A percentile compares a stretch with the other conserved stretches of the same genome.
phyloP scores from a whole-genome alignment of 1,140 invertebrate genomes.

The Pogonus chalceus region DNA sequence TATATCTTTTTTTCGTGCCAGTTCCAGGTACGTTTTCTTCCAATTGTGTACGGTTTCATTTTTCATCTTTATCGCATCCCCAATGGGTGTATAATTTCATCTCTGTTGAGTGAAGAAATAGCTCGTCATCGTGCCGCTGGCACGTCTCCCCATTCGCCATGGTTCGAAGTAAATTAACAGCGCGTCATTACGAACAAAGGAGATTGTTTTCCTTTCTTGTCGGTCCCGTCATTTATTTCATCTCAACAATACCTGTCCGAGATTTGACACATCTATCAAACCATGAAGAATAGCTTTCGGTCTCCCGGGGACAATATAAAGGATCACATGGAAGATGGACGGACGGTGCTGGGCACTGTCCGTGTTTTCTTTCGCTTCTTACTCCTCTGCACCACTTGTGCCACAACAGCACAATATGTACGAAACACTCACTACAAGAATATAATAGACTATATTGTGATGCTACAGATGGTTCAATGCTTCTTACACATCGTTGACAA shows the following conservation, averaged over 20 bases:
- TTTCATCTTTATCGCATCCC: too few relatives aligned
- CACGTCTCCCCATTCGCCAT: slow-evolving; percentile 3
- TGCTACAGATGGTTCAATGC: too few relatives aligned
- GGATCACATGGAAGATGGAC: slow-evolving; percentile 6
- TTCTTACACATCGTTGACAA: too few relatives aligned
- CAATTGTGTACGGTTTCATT: too few relatives aligned
- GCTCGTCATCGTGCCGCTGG: slow-evolving; percentile 6
- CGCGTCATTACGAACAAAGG: slow-evolving; percentile 35
- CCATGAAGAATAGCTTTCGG: slow-evolving; percentile 30
- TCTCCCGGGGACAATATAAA: slow-evolving; percentile 1
- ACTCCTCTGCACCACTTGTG: too few relatives aligned
- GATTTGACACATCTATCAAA: slow-evolving; percentile 48
- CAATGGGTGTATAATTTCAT: slow-evolving; percentile 13
- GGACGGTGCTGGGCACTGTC: background rate
- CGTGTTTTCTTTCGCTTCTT: too few relatives aligned
- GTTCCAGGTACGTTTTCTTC: too few relatives aligned
- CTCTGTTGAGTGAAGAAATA: slow-evolving; percentile 9
- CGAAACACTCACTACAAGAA: too few relatives aligned
- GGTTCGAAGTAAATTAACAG: slow-evolving; percentile 27
- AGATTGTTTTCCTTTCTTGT: slow-evolving; percentile 45
- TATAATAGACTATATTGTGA: too few relatives aligned
- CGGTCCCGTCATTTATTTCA: slow-evolving; percentile 42
- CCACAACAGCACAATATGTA: too few relatives aligned
- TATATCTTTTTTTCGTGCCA: too few relatives aligned
- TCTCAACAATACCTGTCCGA: slow-evolving; percentile 40